Evolutionary conservation across 2,888 invertebrate genomes (phyloP).

Genomic region (Athalia circularis): DNA sequence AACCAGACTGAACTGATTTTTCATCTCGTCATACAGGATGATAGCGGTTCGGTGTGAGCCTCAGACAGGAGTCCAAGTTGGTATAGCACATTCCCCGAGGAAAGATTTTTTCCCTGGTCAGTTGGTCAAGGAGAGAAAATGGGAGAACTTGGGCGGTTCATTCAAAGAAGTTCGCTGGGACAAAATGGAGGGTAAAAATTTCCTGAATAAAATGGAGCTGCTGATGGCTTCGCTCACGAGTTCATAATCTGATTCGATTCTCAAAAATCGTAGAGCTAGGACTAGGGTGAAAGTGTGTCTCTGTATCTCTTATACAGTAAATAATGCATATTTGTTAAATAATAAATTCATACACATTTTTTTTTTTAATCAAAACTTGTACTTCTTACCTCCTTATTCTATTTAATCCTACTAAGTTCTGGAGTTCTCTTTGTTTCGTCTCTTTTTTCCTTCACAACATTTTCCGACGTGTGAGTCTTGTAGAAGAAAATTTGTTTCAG

Average conservation of each 20-base stretch:
- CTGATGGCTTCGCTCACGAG: constrained; percentile 93
- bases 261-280: not conserved
- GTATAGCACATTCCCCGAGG: constrained; percentile 91
- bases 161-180: constrained; percentile 94
- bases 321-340: not conserved
- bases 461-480: too few species aligned
- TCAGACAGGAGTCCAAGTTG: constrained; percentile 90
- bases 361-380: not conserved
- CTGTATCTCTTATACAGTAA: not conserved
- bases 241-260: constrained; percentile 75
- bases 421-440: too few species aligned
- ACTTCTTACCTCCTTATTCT: too few species aligned
- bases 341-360: constrained; percentile 6
- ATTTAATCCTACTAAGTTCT: too few species aligned
- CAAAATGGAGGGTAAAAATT: constrained; percentile 97
- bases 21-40: constrained; percentile 78
- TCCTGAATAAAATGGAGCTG: constrained; percentile 96
- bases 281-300: too few species aligned
- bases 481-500: too few species aligned
- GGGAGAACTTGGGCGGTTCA: constrained; percentile 95
- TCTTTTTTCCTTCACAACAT: too few species aligned
- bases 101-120: constrained; percentile 92
- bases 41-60: constrained; percentile 94
- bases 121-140: constrained; percentile 91
- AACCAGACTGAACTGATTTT: not conserved